phyloP scores from a whole-genome alignment of 2,113 vertebrate genomes.

The Pongo pygmaeus region DNA sequence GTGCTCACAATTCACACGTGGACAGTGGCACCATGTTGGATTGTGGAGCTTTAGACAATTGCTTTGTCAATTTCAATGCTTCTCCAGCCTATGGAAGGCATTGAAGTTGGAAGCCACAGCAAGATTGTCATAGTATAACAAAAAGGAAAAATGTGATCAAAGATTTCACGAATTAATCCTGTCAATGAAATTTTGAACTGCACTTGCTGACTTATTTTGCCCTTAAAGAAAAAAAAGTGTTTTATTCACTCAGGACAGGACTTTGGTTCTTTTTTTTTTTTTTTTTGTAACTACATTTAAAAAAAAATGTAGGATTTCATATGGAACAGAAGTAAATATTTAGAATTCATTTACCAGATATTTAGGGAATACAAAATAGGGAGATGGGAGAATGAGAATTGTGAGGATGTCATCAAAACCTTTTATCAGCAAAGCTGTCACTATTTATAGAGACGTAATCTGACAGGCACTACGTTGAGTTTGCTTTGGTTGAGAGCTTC shows the following conservation, averaged over 20 bases:
- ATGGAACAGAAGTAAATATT: conserved; percentile 25
- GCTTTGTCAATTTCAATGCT: neutral
- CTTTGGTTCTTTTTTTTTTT: neutral
- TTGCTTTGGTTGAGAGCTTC: conserved; percentile 56
- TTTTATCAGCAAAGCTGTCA: conserved; percentile 61
- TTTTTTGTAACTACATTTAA: neutral
- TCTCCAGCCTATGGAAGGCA: neutral
- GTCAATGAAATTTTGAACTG: conserved; percentile 31
- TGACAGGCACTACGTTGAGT: conserved; percentile 23
- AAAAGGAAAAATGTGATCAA: conserved; percentile 50
- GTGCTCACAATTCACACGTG: neutral
- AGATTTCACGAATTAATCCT: conserved; percentile 46
- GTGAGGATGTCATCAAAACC: neutral
- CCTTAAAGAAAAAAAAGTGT: neutral
- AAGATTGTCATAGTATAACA: neutral
- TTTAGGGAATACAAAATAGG: conserved; percentile 43
- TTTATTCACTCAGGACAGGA: neutral
- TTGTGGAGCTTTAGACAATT: neutral
- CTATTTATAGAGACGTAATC: neutral
- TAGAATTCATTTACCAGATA: conserved; percentile 45
- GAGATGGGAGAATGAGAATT: neutral
- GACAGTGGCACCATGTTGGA: neutral
- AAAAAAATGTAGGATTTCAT: neutral
- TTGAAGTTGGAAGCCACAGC: conserved; percentile 6
- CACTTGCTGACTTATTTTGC: neutral